A percentile compares a stretch with the other conserved stretches of the same genome.
Evolutionary conservation across 2,797 vertebrate genomes (phyloP).

Genomic region (Bryconaethiops microstoma): DNA sequence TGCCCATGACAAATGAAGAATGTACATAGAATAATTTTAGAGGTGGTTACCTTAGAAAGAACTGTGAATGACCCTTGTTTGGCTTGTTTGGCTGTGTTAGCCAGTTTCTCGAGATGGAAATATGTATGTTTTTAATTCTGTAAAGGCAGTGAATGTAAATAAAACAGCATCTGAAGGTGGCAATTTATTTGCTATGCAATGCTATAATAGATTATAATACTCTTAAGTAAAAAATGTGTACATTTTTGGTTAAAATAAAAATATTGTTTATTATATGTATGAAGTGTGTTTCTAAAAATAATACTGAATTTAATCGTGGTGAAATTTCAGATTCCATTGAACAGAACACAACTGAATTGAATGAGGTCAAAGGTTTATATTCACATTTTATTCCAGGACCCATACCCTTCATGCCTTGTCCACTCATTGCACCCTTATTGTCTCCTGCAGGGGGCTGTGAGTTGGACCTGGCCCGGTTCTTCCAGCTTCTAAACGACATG

Average conservation of each 20-base stretch:
- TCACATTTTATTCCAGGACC: not conserved
- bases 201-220: no score
- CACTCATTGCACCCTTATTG: not conserved
- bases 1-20: slow-evolving; percentile 32
- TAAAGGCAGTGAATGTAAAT: not conserved
- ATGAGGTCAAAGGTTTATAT: not conserved
- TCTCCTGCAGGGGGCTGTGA: slow-evolving; percentile 89
- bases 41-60: slow-evolving; percentile 12
- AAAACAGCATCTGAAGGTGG: no score
- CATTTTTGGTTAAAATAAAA: no score
- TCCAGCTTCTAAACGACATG: slow-evolving; percentile 99
- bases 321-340: no score
- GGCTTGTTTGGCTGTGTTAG: not conserved
- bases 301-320: no score
- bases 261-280: no score
- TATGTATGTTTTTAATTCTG: not conserved
- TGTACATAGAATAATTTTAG: slow-evolving; percentile 5
- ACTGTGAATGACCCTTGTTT: not conserved
- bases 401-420: not conserved
- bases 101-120: no score
- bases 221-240: no score
- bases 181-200: no score
- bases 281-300: no score
- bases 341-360: no score
- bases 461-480: slow-evolving; percentile 97